Evolutionary conservation across 2,113 vertebrate genomes (phyloP), one percentile per base, ranked within the genome.

Genomic region (Numenius arquata): DNA sequence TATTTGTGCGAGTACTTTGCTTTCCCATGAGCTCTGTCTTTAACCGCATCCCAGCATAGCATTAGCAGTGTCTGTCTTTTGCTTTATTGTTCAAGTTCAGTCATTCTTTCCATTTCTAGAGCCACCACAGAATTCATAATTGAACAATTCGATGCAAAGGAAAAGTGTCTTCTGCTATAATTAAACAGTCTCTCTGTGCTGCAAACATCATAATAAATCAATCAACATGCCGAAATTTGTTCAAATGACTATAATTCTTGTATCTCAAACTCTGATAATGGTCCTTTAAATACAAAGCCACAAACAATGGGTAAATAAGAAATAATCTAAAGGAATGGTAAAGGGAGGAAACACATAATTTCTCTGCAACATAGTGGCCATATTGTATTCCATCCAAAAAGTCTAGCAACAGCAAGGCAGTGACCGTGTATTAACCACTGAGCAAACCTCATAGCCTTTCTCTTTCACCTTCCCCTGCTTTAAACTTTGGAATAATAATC

Each of bases 21-120:
- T 95, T 79, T 93, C 88, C 80, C 58, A 12, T 30, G 78, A 88
- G 53, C 27, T 90, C 66, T 85, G n/a, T 63, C 65, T 95, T 91
- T 58, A 88, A 78, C 68, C 7, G 7, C 61, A 84, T 63, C 74
- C 58, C 48, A 85, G 53, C 15, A n/a, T 7, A 92, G 84, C 79
- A 96, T 95, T 62, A 95, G 48, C 79, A 72, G 41, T 14, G 78
- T 75, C 71, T 90, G 48, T 63, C 55, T 89, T 76, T n/a, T 75
- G 65, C 59, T 86, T 89, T 71, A 71, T 76, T 89, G 74, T 75
- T 91, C 61, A 75, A 89, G 41, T 48, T 83, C 84, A 85, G 61
- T 40, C 34, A 75, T 62, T 94, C 67, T 86, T 92, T 81, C 80
- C 14, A 59, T 84, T 90, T 93, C 92, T 40, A 88, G 25, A 83